A percentile compares a stretch with the other conserved stretches of the same genome.
phyloP scores from a whole-genome alignment of 2,797 vertebrate genomes.

The Labeo calbasu region DNA sequence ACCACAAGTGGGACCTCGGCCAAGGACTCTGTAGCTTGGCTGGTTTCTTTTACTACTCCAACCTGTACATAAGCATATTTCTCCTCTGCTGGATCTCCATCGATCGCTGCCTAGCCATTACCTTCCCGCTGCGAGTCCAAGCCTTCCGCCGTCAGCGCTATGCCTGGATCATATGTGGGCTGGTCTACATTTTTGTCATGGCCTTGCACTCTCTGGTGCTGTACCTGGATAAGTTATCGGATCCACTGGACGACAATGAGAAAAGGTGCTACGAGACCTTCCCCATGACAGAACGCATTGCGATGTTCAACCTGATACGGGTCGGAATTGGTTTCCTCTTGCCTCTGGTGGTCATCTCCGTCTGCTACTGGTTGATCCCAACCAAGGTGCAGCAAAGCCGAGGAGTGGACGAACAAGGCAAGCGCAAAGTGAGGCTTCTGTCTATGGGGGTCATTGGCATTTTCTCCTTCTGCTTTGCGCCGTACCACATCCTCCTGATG shows the following conservation, averaged over 20 bases:
- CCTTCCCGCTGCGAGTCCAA: conserved; percentile 72
- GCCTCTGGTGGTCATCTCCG: conserved; percentile 72
- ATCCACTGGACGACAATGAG: conserved; percentile 63
- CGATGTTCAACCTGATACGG: conserved; percentile 75
- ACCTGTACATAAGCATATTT: conserved; percentile 82
- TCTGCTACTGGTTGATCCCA: conserved; percentile 78
- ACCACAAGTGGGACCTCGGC: conserved; percentile 75
- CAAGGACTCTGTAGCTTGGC: conserved; percentile 66
- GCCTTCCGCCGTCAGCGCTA: conserved; percentile 64
- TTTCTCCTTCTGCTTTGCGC: conserved; percentile 80
- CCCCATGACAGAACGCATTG: conserved; percentile 65
- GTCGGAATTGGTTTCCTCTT: conserved; percentile 73
- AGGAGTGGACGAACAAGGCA: conserved; percentile 68
- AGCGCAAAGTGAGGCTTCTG: conserved; percentile 77
- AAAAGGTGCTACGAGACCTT: conserved; percentile 79
- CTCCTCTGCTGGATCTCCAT: conserved; percentile 84
- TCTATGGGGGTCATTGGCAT: conserved; percentile 79
- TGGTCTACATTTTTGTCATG: conserved; percentile 64
- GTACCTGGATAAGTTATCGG: conserved; percentile 60
- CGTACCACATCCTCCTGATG: conserved; percentile 79
- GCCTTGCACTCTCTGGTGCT: conserved; percentile 70
- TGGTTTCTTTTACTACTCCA: conserved; percentile 84
- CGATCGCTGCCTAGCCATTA: conserved; percentile 80
- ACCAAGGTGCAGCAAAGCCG: conserved; percentile 75
- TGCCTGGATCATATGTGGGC: conserved; percentile 70